Conservation (phyloP, 2,113 vertebrate species). For the Sminthopsis crassicaudata region DNA sequence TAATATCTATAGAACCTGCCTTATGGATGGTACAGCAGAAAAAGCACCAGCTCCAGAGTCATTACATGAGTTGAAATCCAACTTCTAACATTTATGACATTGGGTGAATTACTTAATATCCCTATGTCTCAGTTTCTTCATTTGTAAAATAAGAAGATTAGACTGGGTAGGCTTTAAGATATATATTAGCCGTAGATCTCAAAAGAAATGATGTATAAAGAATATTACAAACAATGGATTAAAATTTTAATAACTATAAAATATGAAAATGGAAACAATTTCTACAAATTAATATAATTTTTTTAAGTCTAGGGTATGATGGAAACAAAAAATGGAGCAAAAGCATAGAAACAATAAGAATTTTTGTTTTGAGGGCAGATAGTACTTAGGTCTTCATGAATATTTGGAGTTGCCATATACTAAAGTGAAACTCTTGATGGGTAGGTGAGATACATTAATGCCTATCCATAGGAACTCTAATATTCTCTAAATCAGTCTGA, state of each 20-base stretch:
- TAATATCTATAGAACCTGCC: neutral
- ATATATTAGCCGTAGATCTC: neutral
- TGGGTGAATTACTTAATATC: neutral
- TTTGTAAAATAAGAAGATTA: neutral
- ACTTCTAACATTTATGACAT: neutral
- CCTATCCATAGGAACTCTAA: neutral
- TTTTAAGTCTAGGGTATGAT: neutral
- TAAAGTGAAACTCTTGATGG: neutral
- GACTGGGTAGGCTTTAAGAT: neutral
- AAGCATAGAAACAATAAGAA: neutral
- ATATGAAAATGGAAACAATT: neutral
- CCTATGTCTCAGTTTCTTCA: neutral
- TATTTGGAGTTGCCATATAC: neutral
- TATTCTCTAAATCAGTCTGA: neutral
- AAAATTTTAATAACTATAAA: neutral
- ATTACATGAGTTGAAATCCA: neutral
- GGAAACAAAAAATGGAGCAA: neutral
- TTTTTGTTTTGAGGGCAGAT: neutral
- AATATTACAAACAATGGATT: neutral
- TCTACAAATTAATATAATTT: neutral
- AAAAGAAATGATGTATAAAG: neutral
- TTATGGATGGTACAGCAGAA: neutral
- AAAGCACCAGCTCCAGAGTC: neutral
- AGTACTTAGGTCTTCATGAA: neutral
- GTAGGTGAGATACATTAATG: neutral